A percentile compares a stretch with the other conserved stretches of the same genome.
These are phyloP conservation scores for Anseranas semipalmata DNA, from an alignment of 2,113 vertebrate species.

Conservation along the genomic window DNA sequence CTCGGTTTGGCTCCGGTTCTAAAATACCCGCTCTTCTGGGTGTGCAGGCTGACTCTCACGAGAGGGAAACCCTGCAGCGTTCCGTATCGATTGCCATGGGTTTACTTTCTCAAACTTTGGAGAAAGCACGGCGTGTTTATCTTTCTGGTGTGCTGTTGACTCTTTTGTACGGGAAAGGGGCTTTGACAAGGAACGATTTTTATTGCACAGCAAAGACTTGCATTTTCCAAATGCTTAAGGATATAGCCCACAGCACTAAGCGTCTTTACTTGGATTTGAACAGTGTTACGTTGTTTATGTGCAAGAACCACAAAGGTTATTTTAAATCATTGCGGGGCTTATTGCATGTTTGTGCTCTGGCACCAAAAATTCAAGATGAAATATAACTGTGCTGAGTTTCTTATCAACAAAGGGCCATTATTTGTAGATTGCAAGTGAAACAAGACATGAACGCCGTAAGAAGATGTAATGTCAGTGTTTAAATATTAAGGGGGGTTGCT, in stretches of 20 bases:
- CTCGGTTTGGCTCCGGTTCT: background rate
- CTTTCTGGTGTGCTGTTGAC: background rate
- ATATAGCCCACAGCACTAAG: constrained; percentile 53
- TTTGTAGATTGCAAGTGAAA: constrained; percentile 19
- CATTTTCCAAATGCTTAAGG: constrained; percentile 61
- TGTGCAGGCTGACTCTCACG: background rate
- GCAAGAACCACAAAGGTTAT: constrained; percentile 37
- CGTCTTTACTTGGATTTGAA: constrained; percentile 56
- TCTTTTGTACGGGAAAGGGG: constrained; percentile 17
- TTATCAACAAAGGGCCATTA: constrained; percentile 46
- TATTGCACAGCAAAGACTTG: constrained; percentile 28
- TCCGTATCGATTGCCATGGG: background rate
- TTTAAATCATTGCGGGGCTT: constrained; percentile 41
- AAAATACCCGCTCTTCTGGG: background rate
- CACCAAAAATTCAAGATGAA: constrained; percentile 42
- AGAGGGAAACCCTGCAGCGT: background rate
- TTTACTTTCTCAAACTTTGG: constrained; percentile 26
- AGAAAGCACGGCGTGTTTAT: background rate
- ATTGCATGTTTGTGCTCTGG: constrained; percentile 34
- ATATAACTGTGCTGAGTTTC: constrained; percentile 16
- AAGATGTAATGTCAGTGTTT: background rate
- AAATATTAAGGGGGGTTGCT: background rate
- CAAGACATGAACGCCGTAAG: background rate
- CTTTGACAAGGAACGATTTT: constrained; percentile 40
- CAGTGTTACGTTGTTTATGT: constrained; percentile 46